These are phyloP conservation scores for Ormyrus nitidulus DNA, from an alignment of 2,888 invertebrate species.

Conservation along the genomic window DNA sequence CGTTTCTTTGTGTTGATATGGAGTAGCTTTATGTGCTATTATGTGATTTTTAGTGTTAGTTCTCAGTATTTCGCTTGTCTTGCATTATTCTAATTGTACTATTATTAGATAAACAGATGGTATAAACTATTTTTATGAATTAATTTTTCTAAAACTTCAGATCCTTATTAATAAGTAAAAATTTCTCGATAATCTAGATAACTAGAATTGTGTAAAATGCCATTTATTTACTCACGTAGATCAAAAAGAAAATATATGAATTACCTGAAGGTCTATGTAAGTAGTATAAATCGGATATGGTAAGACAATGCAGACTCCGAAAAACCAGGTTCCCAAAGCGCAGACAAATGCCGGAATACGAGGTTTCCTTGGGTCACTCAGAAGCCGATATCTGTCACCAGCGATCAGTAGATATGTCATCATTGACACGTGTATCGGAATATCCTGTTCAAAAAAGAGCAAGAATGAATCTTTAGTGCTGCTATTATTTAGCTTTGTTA, in stretches of 20 bases:
- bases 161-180: no score
- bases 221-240: no score
- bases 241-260: not conserved
- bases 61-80: no score
- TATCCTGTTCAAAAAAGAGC: slow-evolving; percentile 77
- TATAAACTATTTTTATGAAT: no score
- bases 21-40: no score
- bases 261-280: slow-evolving; percentile 82
- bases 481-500: not conserved
- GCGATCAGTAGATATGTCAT: slow-evolving; percentile 83
- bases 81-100: no score
- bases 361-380: slow-evolving; percentile 81
- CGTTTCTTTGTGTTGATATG: no score
- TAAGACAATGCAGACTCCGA: slow-evolving; percentile 83
- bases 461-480: not conserved
- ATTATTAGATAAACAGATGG: no score
- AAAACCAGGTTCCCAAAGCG: slow-evolving; percentile 83
- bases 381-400: slow-evolving; percentile 81
- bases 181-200: no score
- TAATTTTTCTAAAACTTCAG: no score
- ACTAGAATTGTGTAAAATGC: no score
- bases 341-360: slow-evolving; percentile 83
- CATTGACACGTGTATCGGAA: slow-evolving; percentile 83
- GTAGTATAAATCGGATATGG: slow-evolving; percentile 86
- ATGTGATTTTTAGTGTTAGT: no score